Conservation (phyloP, 2,797 vertebrate genomes). For the Danio aesculapii region DNA sequence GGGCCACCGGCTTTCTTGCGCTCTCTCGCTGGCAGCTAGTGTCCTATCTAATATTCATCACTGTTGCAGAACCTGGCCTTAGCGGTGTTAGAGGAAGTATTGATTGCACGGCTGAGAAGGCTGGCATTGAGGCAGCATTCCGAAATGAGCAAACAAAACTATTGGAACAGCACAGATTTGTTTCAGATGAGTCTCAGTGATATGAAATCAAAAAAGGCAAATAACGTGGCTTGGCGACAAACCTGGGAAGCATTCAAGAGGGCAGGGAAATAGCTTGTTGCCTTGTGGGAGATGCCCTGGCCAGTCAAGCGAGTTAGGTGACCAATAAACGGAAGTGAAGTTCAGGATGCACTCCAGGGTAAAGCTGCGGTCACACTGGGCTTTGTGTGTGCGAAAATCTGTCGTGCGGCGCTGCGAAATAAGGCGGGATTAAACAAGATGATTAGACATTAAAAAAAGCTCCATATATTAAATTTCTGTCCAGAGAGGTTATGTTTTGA, state of each 20-base stretch:
- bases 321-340: slow-evolving; percentile 53
- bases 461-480: too few species aligned
- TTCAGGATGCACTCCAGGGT: slow-evolving; percentile 26
- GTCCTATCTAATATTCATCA: slow-evolving; percentile 74
- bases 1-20: slow-evolving; percentile 55
- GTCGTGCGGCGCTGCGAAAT: too few species aligned
- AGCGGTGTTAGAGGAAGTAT: slow-evolving; percentile 31
- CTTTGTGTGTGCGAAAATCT: too few species aligned
- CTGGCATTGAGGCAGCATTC: slow-evolving; percentile 37
- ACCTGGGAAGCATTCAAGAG: slow-evolving; percentile 23
- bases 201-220: slow-evolving; percentile 26
- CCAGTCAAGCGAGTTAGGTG: slow-evolving; percentile 39
- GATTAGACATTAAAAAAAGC: too few species aligned
- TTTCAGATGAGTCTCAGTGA: slow-evolving; percentile 36
- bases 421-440: too few species aligned
- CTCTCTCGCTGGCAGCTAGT: slow-evolving; percentile 47
- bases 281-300: slow-evolving; percentile 48
- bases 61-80: slow-evolving; percentile 54
- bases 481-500: too few species aligned
- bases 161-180: slow-evolving; percentile 19
- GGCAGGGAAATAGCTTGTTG: slow-evolving; percentile 26
- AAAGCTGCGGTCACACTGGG: too few species aligned
- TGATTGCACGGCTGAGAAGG: slow-evolving; percentile 31
- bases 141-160: slow-evolving; percentile 34
- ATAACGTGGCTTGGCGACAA: slow-evolving; percentile 11